Evolutionary conservation across 2,888 invertebrate species (phyloP), one percentile per base, ranked within the genome.

Genomic region (Mythimna ferrago): DNA sequence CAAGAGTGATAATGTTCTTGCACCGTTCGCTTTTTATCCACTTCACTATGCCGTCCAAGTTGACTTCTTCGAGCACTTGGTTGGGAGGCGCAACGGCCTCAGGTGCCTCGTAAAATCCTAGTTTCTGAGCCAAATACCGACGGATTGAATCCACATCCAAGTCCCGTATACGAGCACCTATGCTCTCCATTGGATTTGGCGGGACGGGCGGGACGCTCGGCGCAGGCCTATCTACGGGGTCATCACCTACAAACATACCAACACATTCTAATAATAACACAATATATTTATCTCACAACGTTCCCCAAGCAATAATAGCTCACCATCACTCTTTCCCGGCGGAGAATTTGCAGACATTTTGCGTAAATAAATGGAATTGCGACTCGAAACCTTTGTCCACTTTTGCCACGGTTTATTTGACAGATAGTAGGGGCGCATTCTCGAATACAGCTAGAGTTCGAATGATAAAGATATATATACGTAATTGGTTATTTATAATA

Each of bases 1-100:
- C 98, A 97, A 99, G 97, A 0, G 99, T 99, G 73, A 99, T 98
- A 71, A 99, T 97, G 87, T 98, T 99, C 91, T 97, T 97, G 90
- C 98, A 98, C 80, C 97, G 97, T 57, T 97, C 97, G 75, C 97
- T 97, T 85, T 98, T 97, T 82, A 99, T 98, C 94, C 98, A 98
- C 69, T 98, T 97, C 0, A 97, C 97, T 68, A 99, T 95, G 2
- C 98, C 98, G 85, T 98, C 98, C 80, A 99, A 94, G 68, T 97
- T 97, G 56, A 98, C 95, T 87, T 98, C 97, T 44, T 97, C 97
- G 67, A 99, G 95, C 65, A 98, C 96, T 88, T 94, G 93, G 68
- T 93, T 92, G 2, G 88, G 86, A 0, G 93, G 91, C 19, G 87
- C 89, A 1, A 94, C 87, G 0, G 92, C 89, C 71, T 95, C 94